Conservation (phyloP, 2,888 invertebrate genomes). For the Danaus chrysippus region DNA sequence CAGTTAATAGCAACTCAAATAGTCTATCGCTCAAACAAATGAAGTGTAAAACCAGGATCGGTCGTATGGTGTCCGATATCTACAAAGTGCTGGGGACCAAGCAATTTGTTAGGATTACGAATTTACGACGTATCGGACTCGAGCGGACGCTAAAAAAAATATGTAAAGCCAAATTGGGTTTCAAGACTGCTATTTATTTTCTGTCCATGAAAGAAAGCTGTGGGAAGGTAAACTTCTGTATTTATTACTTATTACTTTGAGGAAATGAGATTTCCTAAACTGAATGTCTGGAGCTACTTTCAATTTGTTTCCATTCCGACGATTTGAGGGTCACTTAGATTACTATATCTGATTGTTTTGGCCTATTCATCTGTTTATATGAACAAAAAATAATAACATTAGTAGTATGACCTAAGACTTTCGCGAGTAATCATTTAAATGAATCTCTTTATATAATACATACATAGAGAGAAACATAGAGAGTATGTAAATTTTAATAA, state of each 20-base stretch:
- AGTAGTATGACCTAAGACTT: too few relatives aligned
- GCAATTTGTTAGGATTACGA: slow-evolving; percentile 67
- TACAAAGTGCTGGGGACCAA: slow-evolving; percentile 29
- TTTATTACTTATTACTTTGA: slow-evolving; percentile 11
- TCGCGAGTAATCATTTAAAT: too few relatives aligned
- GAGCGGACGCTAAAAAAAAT: slow-evolving; percentile 45
- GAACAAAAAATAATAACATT: too few relatives aligned
- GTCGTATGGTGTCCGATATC: slow-evolving; percentile 20
- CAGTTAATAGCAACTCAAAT: neutral
- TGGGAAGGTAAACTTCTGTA: slow-evolving; percentile 14
- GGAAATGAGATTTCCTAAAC: slow-evolving; percentile 7
- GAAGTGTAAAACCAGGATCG: slow-evolving; percentile 50
- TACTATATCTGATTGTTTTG: too few relatives aligned
- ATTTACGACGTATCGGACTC: slow-evolving; percentile 53
- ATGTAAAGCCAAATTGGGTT: slow-evolving; percentile 44
- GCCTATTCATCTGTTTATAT: too few relatives aligned
- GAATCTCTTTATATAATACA: too few relatives aligned
- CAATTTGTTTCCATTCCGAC: slow-evolving; percentile 5
- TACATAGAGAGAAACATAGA: too few relatives aligned
- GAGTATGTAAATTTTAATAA: too few relatives aligned
- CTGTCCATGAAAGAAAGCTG: slow-evolving; percentile 23
- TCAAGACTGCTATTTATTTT: slow-evolving; percentile 44
- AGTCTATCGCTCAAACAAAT: slow-evolving; percentile 51
- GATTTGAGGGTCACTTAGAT: neutral
- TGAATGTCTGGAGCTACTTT: neutral